These are phyloP conservation scores for Eurois occulta DNA, from an alignment of 2,888 invertebrate species.

Conservation along the genomic window DNA sequence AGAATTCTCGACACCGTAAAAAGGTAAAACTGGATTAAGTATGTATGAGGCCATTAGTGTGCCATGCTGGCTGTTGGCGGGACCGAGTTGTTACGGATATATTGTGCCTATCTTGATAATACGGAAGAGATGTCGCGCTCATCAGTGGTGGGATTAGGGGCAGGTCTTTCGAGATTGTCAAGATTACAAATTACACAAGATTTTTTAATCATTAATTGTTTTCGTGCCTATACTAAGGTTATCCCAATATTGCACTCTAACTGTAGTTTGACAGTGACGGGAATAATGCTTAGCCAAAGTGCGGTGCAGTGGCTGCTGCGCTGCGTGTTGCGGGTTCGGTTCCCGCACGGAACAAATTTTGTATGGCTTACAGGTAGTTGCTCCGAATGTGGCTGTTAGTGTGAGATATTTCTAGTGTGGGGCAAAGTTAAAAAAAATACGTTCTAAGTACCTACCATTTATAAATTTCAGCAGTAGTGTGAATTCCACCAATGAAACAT, in stretches of 20 bases:
- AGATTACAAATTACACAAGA: neutral
- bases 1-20: conserved; percentile 60
- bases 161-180: neutral
- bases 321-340: neutral
- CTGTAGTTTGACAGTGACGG: neutral
- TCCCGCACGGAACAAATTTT: neutral
- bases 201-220: neutral
- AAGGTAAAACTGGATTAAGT: conserved; percentile 70
- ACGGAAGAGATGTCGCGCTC: conserved; percentile 10
- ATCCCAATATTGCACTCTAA: neutral
- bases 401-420: too few species aligned
- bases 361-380: neutral
- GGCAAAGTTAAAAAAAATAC: too few species aligned
- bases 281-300: neutral
- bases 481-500: neutral
- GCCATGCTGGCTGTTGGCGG: conserved; percentile 37
- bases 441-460: too few species aligned
- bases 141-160: conserved; percentile 20
- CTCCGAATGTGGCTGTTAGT: neutral
- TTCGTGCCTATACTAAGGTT: neutral
- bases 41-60: conserved; percentile 74
- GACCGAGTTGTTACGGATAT: conserved; percentile 46
- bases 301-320: neutral
- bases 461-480: neutral
- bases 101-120: conserved; percentile 39